Base-by-base conservation (phyloP, 1,140 invertebrate genomes). In the Drosophila gunungcola region DNA sequence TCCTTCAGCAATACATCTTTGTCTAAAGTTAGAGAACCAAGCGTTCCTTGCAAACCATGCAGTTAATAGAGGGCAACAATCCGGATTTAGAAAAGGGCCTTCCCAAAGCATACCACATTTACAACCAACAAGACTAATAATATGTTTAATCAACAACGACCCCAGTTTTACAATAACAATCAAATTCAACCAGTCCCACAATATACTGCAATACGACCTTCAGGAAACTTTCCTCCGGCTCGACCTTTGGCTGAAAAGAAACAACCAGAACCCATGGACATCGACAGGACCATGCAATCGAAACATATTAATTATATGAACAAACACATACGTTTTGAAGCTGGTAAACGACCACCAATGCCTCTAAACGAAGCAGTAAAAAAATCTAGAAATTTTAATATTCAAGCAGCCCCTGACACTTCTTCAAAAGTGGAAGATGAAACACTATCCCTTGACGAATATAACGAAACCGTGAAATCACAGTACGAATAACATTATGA, bases 1-100 rank as follows among this genome's bases (percentile, higher is more conserved):
- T 12, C 69, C 69, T 3, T 11, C 34, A 4, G 78, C 68, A 6
- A 34, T 80, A 5, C 68, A 80, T 77, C 25, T n/a, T n/a, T n/a
- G n/a, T n/a, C n/a, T n/a, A n/a, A n/a, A n/a, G n/a, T n/a, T n/a
- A n/a, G n/a, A n/a, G n/a, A n/a, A n/a, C n/a, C n/a, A n/a, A n/a
- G n/a, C n/a, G n/a, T n/a, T n/a, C 29, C 32, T 7, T 6, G 48
- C 29, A 13, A 51, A 34, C n/a, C 48, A 51, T 11, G n/a, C 27
- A 3, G 9, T n/a, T 12, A 34, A 32, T 11, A 32, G 7, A 51
- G 51, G 45, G 4, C 52, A 42, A n/a, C 34, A 57, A 25, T 41
- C 29, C 29, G 29, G 29, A 32, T 32, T 32, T 32, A 32, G 29
- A 32, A 32, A 32, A 4, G 29, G 5, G 29, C 29, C 29, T 32